Base-by-base conservation (phyloP, 2,797 vertebrate species). In the Neostethus bicornis region DNA sequence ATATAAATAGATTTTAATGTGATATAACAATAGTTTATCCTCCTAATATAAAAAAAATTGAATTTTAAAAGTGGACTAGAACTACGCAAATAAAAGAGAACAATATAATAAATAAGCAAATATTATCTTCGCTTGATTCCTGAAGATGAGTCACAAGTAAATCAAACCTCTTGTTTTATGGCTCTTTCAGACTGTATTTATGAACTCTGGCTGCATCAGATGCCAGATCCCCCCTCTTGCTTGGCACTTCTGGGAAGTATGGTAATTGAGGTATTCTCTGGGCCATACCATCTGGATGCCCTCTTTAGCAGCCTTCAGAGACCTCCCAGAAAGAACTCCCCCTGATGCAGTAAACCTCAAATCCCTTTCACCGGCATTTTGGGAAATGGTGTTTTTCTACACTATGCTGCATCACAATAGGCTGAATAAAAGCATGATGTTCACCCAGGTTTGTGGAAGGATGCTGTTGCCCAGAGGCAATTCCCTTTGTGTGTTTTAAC, bases 261-360 rank as follows among this genome's bases (percentile, higher is more conserved):
- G 47, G 59, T 85, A 75, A 81, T 80, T 72, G 75, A 82, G 75
- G 48, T 74, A 49, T 60, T 70, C 45, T 70, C 56, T 64, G 23
- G 53, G 61, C 48, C 66, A 69, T 41, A 75, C 76, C 85, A 86
- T 85, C 82, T 87, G 82, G 79, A 77, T 54, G 44, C 35, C 48
- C 58, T 67, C 67, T 73, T 73, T 53, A 73, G 68, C 56, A 32
- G n/a, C 14, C 5, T 70, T 45, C 73, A 76, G 61, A 49, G 7
- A 39, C 26, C 11, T 42, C 55, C 67, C 29, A 13, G 29, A 32
- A 58, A 49, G 8, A 39, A 31, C 13, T 35, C 55, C 62, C 51
- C 52, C 37, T 28, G 31, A 54, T 61, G 57, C 55, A 51, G 23
- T 35, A 70, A 69, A 80, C 76, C 70, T 79, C 81, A 68, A 75